Base-by-base conservation (phyloP, 2,113 vertebrate genomes). In the Halcyon malimbica region DNA sequence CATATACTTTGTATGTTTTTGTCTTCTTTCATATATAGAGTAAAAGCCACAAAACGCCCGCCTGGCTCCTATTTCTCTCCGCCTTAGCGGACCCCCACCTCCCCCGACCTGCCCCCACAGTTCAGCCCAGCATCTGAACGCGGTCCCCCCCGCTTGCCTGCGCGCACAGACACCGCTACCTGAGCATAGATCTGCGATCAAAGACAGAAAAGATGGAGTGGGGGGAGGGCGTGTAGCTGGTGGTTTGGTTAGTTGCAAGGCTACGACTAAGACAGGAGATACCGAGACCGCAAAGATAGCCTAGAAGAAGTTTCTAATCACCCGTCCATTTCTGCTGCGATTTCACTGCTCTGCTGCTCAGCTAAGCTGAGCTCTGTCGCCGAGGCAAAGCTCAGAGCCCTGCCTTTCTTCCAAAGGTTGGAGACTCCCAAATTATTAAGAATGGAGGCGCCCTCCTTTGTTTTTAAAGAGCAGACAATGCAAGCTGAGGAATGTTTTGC, bases 1-100 rank as follows among this genome's bases (percentile, higher is more conserved):
- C 92, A 98, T 99, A 99, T 99, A 99, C 99, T 99, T 99, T 99
- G 99, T 99, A 99, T 99, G 99, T 98, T 99, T 98, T 99, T 98
- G 98, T 98, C 99, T 99, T 98, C 99, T 99, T 99, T 99, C 98
- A 99, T 99, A 99, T 99, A 99, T 98, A 99, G 99, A 99, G 99
- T 99, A 99, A 99, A 99, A 98, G 98, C 98, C 97, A 98, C 97
- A 98, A 98, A 98, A 98, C 35, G 93, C 98, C 97, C 41, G 15
- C 70, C 97, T 98, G 97, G 95, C 98, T 98, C 98, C 96, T 97
- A 90, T 96, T 96, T 98, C 96, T 97, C 96, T 90, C 78, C 65
- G 39, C 65, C 29, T 73, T 51, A 77, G 56, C 46, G 14, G 78
- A 71, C 59, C 46, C 89, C 57, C 65, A 24, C 54, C 29, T 48